A percentile compares a stretch with the other conserved stretches of the same genome.
Conservation (phyloP, 2,113 vertebrate genomes). For the Scophthalmus maximus region DNA sequence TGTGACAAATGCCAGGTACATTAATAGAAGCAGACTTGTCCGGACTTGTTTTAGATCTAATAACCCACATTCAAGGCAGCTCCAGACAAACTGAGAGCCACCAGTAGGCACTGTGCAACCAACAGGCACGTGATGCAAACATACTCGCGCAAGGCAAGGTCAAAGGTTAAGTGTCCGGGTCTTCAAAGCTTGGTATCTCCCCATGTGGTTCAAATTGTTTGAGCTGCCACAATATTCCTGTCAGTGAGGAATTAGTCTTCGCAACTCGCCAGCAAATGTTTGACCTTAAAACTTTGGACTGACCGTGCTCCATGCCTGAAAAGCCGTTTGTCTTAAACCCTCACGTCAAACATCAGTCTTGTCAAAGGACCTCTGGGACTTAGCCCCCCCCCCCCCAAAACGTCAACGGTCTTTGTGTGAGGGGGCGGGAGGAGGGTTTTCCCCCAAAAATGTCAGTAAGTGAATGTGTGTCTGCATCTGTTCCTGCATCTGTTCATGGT, state of each 20-base stretch:
- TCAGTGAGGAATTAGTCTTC: conserved; percentile 60
- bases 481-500: conserved; percentile 58
- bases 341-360: conserved; percentile 51
- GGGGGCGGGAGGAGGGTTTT: conserved; percentile 7
- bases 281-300: conserved; percentile 43
- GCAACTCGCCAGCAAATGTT: conserved; percentile 60
- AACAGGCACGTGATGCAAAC: conserved; percentile 34
- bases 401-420: conserved; percentile 19
- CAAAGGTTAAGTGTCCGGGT: conserved; percentile 60
- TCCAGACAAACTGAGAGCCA: conserved; percentile 13
- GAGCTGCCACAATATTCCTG: conserved; percentile 55
- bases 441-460: conserved; percentile 19
- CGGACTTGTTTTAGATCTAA: conserved; percentile 27
- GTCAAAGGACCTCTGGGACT: conserved; percentile 32
- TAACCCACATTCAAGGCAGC: conserved; percentile 26
- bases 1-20: conserved; percentile 47
- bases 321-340: conserved; percentile 34
- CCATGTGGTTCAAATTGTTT: conserved; percentile 66
- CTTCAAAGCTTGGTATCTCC: conserved; percentile 45
- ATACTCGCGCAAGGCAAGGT: conserved; percentile 32
- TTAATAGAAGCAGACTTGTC: conserved; percentile 50
- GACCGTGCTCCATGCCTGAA: not conserved
- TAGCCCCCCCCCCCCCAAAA: not conserved
- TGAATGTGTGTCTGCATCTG: conserved; percentile 32
- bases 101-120: conserved; percentile 16